Base-by-base conservation (phyloP, 2,797 vertebrate genomes). In the Vipera latastei region DNA sequence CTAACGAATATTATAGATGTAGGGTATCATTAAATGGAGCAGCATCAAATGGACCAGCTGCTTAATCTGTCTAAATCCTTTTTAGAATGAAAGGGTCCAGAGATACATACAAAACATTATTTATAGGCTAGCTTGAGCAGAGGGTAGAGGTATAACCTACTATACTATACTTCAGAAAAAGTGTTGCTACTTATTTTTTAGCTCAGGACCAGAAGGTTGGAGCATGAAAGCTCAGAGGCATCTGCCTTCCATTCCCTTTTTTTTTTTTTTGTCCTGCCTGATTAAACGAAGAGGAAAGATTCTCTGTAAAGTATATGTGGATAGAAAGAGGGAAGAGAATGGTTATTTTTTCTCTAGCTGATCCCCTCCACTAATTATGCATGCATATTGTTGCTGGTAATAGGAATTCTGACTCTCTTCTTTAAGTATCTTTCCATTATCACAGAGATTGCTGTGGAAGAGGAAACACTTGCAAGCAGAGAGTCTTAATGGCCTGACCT, bases 401-500 rank as follows among this genome's bases (percentile, higher is more conserved):
- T 6, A 83, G 32, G 26, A 69, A 89, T 57, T 89, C 53, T 86
- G 13, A 53, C 4, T 63, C 4, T 65, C 53, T 51, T 88, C 4
- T 57, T 63, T n/a, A 32, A 53, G 20, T 61, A 55, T 32, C 0
- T 93, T 92, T 94, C 90, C 51, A 2, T 94, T 92, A 86, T 38
- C 1, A 25, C 69, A 32, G 86, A 92, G 51, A 55, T 3, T 59
- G 18, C 38, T 85, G 2, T 1, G 0, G 38, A 91, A 91, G 55
- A 90, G 85, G 92, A 78, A n/a, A 14, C 16, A 91, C 4, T 69
- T 28, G 78, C 65, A 95, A 93, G 57, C 16, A 26, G 22, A 51
- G 56, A 32, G 18, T 57, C 60, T 44, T 95, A 94, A 86, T 65
- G 95, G 61, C 89, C 2, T 48, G 86, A 59, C 26, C 93, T 95